Conservation (phyloP, 2,888 invertebrate genomes). For the Drosophila putrida region DNA sequence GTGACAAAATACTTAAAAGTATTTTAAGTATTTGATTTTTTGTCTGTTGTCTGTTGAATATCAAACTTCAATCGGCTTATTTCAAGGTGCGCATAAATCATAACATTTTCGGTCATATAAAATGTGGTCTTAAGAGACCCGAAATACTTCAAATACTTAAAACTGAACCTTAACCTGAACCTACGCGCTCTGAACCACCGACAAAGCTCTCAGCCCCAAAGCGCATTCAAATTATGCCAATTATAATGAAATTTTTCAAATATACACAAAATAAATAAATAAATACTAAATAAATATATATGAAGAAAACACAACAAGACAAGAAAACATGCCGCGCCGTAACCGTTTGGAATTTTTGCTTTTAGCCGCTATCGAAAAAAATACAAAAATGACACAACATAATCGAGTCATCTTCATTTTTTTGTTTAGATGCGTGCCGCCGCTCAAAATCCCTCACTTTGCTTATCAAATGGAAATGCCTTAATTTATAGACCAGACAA, state of each 20-base stretch:
- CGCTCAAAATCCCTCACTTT: conserved; percentile 1
- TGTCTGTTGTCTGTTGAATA: conserved; percentile 6
- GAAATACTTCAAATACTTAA: conserved; percentile 16
- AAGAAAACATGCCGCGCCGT: conserved; percentile 28
- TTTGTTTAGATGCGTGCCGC: conserved; percentile 46
- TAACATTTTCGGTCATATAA: conserved; percentile 61
- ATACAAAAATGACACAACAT: conserved; percentile 65
- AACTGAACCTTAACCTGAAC: conserved; percentile 15
- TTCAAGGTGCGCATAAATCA: conserved; percentile 69
- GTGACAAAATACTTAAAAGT: conserved; percentile 24
- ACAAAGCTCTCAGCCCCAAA: conserved; percentile 71
- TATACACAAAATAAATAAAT: conserved; percentile 48
- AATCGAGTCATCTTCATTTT: conserved; percentile 51
- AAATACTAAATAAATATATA: conserved; percentile 35
- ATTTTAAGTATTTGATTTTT: conserved; percentile 13
- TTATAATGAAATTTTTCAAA: conserved; percentile 72
- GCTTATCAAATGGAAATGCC: conserved; percentile 66
- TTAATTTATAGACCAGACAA: conserved; percentile 59
- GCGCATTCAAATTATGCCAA: conserved; percentile 77
- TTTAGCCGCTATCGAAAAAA: conserved; percentile 51
- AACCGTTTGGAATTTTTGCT: conserved; percentile 66
- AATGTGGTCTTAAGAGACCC: conserved; percentile 55
- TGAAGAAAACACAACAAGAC: conserved; percentile 9
- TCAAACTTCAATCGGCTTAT: conserved; percentile 43
- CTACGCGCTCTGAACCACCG: conserved; percentile 27